Base-by-base conservation (phyloP, 1,140 invertebrate genomes). In the Bombus polaris region DNA sequence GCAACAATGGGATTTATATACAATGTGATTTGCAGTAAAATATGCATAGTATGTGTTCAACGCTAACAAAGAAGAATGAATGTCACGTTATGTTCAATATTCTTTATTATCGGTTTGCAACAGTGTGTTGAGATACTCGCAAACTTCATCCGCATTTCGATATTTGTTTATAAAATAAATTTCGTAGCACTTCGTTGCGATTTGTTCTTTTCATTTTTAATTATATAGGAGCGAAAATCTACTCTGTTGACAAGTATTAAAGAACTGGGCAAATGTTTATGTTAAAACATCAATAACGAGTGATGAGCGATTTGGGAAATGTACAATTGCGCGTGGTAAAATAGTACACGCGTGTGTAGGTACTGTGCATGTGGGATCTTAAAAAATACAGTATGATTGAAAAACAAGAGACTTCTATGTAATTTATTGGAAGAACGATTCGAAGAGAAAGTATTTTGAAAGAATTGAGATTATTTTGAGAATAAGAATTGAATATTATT, bases 21-120 rank as follows among this genome's bases (percentile, higher is more conserved):
- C 70, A n/a, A 72, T 72, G 37, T 72, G 25, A 72, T 72, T 72
- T 72, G 37, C 39, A 72, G 70, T n/a, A n/a, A 42, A 42, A 72
- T 42, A 72, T 42, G 4, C 12, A n/a, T 28, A 15, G 28, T 72
- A 72, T 72, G 6, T 12, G n/a, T 18, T 32, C 25, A 71, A 37
- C 70, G 5, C 8, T 35, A 10, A 12, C 12, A 25, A 42, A 42
- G 25, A 72, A n/a, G 39, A 15, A 72, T 42, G 70, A 42, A n/a
- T n/a, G 70, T 42, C 39, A n/a, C 10, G 28, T 42, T 42, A 15
- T 39, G 28, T 42, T 72, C 70, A 28, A 72, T 72, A n/a, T 42
- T 42, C 12, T 72, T 25, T 42, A 42, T n/a, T 13, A 25, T 72
- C 18, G 12, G 3, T 42, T 73, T 25, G 18, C 68, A 68, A 68